phyloP scores from a whole-genome alignment of 64 coral and sea anemone species.

The Cladopsammia gracilis region DNA sequence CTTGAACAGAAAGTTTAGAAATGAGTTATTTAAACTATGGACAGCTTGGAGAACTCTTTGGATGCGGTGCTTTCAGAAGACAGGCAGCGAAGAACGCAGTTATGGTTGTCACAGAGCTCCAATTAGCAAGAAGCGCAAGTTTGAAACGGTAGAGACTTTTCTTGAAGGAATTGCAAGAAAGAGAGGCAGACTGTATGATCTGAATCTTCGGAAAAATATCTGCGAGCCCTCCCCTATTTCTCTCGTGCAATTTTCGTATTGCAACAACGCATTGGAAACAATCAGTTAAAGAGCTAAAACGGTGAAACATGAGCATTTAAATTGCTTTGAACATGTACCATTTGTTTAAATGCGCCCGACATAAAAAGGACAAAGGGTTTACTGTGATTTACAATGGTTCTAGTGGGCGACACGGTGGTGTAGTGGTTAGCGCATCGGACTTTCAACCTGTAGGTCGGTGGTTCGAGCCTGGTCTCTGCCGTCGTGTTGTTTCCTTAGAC shows the following conservation, averaged over 20 bases:
- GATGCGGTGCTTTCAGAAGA: background rate
- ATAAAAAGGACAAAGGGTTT: too few relatives aligned
- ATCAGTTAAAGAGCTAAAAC: background rate
- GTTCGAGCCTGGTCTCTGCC: too few relatives aligned
- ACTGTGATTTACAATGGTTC: too few relatives aligned
- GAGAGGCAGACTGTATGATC: slow-evolving; percentile 16
- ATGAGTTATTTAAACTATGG: slow-evolving; percentile 4
- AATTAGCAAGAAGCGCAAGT: background rate
- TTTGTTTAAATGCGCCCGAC: too few relatives aligned
- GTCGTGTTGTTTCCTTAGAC: too few relatives aligned
- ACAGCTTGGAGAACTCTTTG: background rate
- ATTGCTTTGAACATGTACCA: too few relatives aligned
- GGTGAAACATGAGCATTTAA: too few relatives aligned
- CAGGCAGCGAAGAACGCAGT: background rate
- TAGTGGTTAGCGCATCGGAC: too few relatives aligned
- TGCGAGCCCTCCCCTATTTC: background rate
- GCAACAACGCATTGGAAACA: background rate
- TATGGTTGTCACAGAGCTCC: background rate
- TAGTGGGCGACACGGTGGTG: too few relatives aligned
- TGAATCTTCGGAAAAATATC: background rate
- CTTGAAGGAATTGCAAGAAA: background rate
- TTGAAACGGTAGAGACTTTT: background rate
- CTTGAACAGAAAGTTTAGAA: slow-evolving; percentile 11
- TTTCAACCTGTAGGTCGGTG: too few relatives aligned
- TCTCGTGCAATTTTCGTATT: background rate